These are phyloP conservation scores for Pimpla rufipes DNA, from an alignment of 2,888 invertebrate genomes.

Conservation along the genomic window DNA sequence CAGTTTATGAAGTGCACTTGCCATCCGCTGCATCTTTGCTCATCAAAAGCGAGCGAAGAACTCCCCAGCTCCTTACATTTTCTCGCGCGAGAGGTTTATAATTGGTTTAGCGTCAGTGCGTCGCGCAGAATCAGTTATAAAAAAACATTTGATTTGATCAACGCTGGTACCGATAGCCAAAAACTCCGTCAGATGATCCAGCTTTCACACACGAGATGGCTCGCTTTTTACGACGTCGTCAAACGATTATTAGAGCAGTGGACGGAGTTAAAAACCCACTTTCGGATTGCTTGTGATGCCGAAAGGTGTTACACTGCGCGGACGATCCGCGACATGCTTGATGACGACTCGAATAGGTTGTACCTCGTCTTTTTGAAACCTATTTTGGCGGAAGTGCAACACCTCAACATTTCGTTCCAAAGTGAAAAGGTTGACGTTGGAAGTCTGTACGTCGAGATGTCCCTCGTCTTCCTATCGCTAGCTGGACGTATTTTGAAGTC, in stretches of 20 bases:
- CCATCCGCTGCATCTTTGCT: slow-evolving; percentile 71
- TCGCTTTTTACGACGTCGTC: slow-evolving; percentile 69
- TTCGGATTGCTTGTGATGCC: slow-evolving; percentile 51
- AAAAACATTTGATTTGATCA: slow-evolving; percentile 53
- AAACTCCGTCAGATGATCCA: slow-evolving; percentile 56
- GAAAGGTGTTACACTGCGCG: too few species aligned
- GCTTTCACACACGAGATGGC: too few species aligned
- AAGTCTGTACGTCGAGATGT: slow-evolving; percentile 56
- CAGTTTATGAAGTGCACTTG: too few species aligned
- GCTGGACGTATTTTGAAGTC: slow-evolving; percentile 27
- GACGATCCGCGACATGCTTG: too few species aligned
- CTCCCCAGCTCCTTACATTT: slow-evolving; percentile 70
- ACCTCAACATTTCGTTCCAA: too few species aligned
- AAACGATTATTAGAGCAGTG: slow-evolving; percentile 64
- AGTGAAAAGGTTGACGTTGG: too few species aligned
- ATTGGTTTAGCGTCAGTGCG: slow-evolving; percentile 72
- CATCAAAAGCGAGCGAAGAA: slow-evolving; percentile 70
- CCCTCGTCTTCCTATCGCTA: slow-evolving; percentile 39
- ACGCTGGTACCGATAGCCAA: slow-evolving; percentile 37
- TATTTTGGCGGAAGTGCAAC: too few species aligned
- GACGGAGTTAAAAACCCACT: slow-evolving; percentile 70
- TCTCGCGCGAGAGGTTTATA: slow-evolving; percentile 70
- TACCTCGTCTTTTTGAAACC: too few species aligned
- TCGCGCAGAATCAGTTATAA: slow-evolving; percentile 57
- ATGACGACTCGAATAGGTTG: too few species aligned